Evolutionary conservation across 2,888 invertebrate genomes (phyloP), one percentile per base, ranked within the genome.

Genomic region (Lacanobia wlatinum): DNA sequence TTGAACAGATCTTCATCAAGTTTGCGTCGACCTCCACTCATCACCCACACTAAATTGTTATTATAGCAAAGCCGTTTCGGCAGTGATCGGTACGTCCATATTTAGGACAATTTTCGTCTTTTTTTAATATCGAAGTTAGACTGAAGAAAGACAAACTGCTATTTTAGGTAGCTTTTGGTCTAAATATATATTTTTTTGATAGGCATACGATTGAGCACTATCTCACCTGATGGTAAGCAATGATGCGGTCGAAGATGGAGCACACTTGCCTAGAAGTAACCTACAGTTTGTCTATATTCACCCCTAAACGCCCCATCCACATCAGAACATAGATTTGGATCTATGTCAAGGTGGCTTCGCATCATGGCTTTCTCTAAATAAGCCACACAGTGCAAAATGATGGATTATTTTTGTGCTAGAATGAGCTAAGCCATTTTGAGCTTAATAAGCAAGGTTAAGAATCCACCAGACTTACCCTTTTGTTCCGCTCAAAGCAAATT

Each of bases 11-110:
- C n/a, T 64, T 62, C 50, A 53, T 55, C 53, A 70, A 43, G 50
- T 78, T 78, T 67, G 55, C 48, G 28, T 52, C 23, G 14, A 28
- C 55, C 55, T 14, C 18, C 61, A 58, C 65, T 64, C 63, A 63
- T 64, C 74, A 77, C 70, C 71, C 67, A 72, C 62, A 59, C 70
- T 65, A 69, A 77, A 16, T 68, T 62, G 34, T 68, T 64, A 75
- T 73, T 68, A 83, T 71, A 62, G 61, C 60, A 73, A 77, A 84
- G 83, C 88, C 88, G 60, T 52, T 52, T 55, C 66, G 88, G 88
- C 84, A 84, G 85, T 84, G 80, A 66, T 83, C 62, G 76, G 55
- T 76, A 76, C 46, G 58, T 79, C 76, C 85, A 21, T 59, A n/a
- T 40, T 55, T 23, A 56, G 78, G 79, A 84, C 76, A 78, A 83